These are phyloP conservation scores for Oenanthe melanoleuca DNA, from an alignment of 2,113 vertebrate genomes.

Conservation along the genomic window DNA sequence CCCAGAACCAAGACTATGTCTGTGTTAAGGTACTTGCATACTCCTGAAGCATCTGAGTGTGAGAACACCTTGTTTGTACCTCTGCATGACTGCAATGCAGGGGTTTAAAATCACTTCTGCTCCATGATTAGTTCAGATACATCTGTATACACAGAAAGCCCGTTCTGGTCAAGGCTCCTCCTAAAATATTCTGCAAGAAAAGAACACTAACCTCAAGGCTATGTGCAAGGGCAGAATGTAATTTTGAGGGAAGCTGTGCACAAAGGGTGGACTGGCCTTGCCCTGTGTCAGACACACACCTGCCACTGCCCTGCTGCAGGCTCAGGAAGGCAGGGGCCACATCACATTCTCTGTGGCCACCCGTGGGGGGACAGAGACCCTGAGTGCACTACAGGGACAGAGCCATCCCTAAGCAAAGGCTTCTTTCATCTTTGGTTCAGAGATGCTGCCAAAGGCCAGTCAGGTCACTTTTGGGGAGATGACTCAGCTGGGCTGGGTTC, in stretches of 20 bases:
- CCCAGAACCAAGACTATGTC: neutral
- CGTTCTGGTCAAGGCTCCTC: neutral
- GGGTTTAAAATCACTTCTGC: neutral
- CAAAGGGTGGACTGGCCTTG: neutral
- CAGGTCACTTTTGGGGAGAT: neutral
- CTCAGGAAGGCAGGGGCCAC: neutral
- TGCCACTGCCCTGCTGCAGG: neutral
- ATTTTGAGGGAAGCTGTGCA: neutral
- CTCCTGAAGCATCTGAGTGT: neutral
- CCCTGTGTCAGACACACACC: neutral
- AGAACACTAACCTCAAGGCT: neutral
- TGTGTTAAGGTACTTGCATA: neutral
- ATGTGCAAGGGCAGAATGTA: neutral
- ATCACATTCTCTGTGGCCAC: neutral
- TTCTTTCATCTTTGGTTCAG: neutral
- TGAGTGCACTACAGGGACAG: fast-evolving
- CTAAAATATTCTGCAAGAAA: neutral
- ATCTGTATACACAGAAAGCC: neutral
- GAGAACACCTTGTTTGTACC: neutral
- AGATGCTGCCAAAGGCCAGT: neutral
- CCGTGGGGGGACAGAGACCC: fast-evolving
- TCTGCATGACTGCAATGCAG: fast-evolving
- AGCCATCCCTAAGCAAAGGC: neutral
- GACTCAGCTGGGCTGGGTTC: neutral
- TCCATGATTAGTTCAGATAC: neutral